These are phyloP conservation scores for rat (Rattus norvegicus) DNA, from an alignment of 2,113 vertebrate genomes.

Conservation along the genomic window DNA sequence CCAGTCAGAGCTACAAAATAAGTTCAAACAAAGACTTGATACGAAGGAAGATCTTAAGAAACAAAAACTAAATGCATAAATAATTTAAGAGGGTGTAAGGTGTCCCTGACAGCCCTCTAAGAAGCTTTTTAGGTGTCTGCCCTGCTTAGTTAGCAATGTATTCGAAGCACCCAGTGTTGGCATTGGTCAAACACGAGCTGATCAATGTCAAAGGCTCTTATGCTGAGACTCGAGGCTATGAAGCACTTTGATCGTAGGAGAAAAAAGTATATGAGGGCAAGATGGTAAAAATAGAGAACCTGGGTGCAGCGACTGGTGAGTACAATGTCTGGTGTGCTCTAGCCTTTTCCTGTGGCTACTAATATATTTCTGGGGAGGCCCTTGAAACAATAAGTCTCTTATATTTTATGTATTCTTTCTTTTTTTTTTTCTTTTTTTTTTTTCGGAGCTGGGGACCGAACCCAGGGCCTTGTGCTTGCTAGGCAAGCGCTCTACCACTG, in stretches of 20 bases:
- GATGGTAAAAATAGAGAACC: conserved; percentile 39
- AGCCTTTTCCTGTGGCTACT: conserved; percentile 56
- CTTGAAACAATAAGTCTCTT: conserved; percentile 58
- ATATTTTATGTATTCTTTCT: conserved; percentile 23
- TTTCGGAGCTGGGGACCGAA: too few species aligned
- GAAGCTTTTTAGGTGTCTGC: not conserved
- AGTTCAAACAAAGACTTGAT: not conserved
- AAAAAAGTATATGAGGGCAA: not conserved
- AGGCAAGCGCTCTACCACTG: too few species aligned
- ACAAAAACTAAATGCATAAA: not conserved
- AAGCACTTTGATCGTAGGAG: not conserved
- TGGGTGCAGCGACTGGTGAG: not conserved
- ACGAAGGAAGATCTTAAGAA: not conserved
- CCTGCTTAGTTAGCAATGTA: not conserved
- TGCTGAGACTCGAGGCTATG: not conserved
- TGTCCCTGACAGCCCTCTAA: not conserved
- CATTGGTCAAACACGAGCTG: not conserved
- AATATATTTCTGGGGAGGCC: conserved; percentile 55
- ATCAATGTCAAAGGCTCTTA: not conserved
- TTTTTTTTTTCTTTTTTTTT: too few species aligned
- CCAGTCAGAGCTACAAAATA: not conserved
- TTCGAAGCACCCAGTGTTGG: not conserved
- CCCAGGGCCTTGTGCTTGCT: too few species aligned
- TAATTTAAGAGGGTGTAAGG: not conserved
- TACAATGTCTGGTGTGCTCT: not conserved